Conservation (phyloP, 2,113 vertebrate species). For the Neopipo cinnamomea region DNA sequence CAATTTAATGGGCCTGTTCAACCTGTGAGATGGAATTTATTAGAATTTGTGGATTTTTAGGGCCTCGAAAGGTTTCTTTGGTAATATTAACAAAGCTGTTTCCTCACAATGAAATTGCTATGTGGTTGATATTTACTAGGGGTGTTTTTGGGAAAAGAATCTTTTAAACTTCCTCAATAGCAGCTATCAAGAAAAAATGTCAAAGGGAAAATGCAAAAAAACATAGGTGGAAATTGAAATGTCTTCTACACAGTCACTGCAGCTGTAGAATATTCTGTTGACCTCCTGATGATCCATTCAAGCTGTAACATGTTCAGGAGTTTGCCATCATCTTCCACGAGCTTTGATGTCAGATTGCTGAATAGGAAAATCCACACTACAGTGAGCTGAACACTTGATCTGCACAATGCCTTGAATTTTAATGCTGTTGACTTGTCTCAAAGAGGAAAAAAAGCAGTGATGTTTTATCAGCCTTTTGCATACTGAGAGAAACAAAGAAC, state of each 20-base stretch:
- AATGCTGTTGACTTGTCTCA: slow-evolving; percentile 74
- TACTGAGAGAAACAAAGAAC: not conserved
- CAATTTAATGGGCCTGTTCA: not conserved
- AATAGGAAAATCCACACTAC: slow-evolving; percentile 69
- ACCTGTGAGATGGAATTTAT: not conserved
- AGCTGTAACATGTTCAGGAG: slow-evolving; percentile 69
- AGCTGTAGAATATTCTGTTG: slow-evolving; percentile 75
- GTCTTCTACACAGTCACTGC: slow-evolving; percentile 67
- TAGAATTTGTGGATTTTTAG: not conserved
- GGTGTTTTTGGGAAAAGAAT: not conserved
- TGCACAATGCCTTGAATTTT: slow-evolving; percentile 81
- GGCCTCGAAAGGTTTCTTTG: not conserved
- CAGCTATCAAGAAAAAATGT: not conserved
- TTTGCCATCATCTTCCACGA: slow-evolving; percentile 67
- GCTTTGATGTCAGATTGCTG: slow-evolving; percentile 79
- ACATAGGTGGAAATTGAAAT: not conserved
- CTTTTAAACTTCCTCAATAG: not conserved
- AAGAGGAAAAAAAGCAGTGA: not conserved
- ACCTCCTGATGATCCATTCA: slow-evolving; percentile 59
- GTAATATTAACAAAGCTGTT: not conserved
- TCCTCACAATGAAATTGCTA: not conserved
- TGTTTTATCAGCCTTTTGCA: not conserved
- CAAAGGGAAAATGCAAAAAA: not conserved
- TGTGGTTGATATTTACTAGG: not conserved
- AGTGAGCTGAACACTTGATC: slow-evolving; percentile 75